Evolutionary conservation across 2,797 vertebrate species (phyloP), one percentile per base, ranked within the genome.

Genomic region (Aphelocoma californica): DNA sequence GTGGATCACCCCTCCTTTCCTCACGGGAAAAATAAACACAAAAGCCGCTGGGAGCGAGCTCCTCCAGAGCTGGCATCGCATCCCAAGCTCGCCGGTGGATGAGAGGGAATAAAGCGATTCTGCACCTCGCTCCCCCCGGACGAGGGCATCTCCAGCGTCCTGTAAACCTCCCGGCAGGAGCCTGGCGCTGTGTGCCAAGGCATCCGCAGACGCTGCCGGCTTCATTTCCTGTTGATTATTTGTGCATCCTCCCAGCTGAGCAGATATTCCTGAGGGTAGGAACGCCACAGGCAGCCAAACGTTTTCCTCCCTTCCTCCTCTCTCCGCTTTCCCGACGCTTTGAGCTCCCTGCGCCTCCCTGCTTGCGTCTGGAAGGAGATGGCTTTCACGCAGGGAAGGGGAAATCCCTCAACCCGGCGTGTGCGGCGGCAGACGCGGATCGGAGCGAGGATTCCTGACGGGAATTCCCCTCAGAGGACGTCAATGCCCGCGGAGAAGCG

Each of bases 321-420:
- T 29, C 51, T 17, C 36, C 5, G 60, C n/a, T 74, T 61, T 58
- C 8, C 54, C 14, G 0, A 2, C 0, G 10, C 4, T 53, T 11
- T 14, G 47, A 75, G 36, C 36, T 9, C 32, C 36, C 10, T 8
- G 50, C 36, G 80, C n/a, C 36, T 9, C 32, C 36, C 11, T 8
- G 50, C 36, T 57, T 4, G 2, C 2, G 1, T 17, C 61, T 53
- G 81, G 66, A 15, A 54, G 36, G 60, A 31, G 77, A 1, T 1
- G 40, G 36, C 36, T 17, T 0, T 2, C 0, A 2, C 1, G 36
- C 0, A 3, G 65, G 45, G 70, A 1, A 12, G 44, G 7, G 50
- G 67, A 7, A 71, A 64, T 31, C 69, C 71, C 78, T 26, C 56
- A 7, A 4, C 2, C 24, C 42, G 0, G 10, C 1, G 4, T 9